A percentile compares a stretch with the other conserved stretches of the same genome.
These are phyloP conservation scores for Platalea minor DNA, from an alignment of 2,797 vertebrate genomes.

Conservation along the genomic window DNA sequence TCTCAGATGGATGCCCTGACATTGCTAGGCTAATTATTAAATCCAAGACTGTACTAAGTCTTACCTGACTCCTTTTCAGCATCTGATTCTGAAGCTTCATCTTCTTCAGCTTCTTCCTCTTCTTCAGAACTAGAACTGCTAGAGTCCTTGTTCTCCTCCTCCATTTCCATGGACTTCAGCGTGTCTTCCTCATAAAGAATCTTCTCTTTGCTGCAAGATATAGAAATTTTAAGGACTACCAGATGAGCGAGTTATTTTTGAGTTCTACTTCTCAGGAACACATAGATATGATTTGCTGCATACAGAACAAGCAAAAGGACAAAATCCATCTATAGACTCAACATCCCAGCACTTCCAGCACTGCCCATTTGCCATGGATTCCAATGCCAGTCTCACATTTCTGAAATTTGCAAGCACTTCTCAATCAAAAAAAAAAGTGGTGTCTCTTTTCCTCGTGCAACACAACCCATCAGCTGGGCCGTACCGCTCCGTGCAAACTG, in stretches of 20 bases:
- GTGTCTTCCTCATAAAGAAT: slow-evolving; percentile 76
- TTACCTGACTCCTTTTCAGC: slow-evolving; percentile 77
- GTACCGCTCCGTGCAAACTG: neutral
- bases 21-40: neutral
- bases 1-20: neutral
- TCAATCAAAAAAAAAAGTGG: neutral
- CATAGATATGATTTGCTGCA: neutral
- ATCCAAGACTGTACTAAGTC: neutral
- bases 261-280: neutral
- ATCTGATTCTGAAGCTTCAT: slow-evolving; percentile 78
- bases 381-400: neutral
- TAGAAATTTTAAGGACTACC: neutral
- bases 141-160: slow-evolving; percentile 75
- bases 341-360: neutral
- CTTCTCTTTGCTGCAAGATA: slow-evolving; percentile 76
- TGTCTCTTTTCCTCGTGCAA: neutral
- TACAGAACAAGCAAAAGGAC: neutral
- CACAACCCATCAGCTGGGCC: neutral
- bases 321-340: neutral
- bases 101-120: slow-evolving; percentile 77
- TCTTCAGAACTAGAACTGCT: slow-evolving; percentile 80
- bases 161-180: slow-evolving; percentile 64
- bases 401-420: neutral
- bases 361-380: neutral
- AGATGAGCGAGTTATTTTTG: neutral